phyloP scores from a whole-genome alignment of 2,797 vertebrate species.

The Megalops cyprinoides region DNA sequence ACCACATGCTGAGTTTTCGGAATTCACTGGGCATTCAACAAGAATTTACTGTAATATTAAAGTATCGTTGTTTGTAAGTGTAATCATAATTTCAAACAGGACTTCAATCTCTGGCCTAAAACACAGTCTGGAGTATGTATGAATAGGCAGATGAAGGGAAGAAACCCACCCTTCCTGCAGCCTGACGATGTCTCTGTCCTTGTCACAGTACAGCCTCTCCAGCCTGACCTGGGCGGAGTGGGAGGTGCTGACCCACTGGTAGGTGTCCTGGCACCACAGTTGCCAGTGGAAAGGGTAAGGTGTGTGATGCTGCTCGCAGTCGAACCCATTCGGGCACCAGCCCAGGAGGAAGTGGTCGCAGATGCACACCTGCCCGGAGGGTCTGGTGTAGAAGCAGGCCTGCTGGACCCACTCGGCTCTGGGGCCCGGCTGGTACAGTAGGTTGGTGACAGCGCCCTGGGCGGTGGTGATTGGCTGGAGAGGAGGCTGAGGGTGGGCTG shows the following conservation, averaged over 20 bases:
- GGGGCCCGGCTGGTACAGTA: conserved; percentile 14
- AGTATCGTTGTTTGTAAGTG: too few relatives aligned
- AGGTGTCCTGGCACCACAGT: conserved; percentile 28
- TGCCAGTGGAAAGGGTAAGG: conserved; percentile 67
- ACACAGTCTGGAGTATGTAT: background rate
- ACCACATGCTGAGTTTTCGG: background rate
- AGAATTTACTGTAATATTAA: too few relatives aligned
- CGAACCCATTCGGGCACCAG: background rate
- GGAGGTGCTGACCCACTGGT: conserved; percentile 52
- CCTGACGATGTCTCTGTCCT: background rate
- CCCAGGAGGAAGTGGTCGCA: conserved; percentile 61
- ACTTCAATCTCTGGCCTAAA: background rate
- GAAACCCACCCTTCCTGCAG: conserved; percentile 58
- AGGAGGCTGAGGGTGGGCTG: conserved; percentile 22
- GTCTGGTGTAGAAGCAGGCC: conserved; percentile 50
- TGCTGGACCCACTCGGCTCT: conserved; percentile 30
- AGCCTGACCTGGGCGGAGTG: conserved; percentile 48
- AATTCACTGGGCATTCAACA: background rate
- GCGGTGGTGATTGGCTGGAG: background rate
- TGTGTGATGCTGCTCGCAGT: conserved; percentile 63
- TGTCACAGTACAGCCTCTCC: conserved; percentile 58
- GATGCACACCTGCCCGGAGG: conserved; percentile 37
- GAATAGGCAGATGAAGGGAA: too few relatives aligned
- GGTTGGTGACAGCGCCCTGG: background rate
- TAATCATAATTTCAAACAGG: too few relatives aligned